A percentile compares a stretch with the other conserved stretches of the same genome.
Evolutionary conservation across 2,888 invertebrate genomes (phyloP).

Genomic region (Metalampra italica): DNA sequence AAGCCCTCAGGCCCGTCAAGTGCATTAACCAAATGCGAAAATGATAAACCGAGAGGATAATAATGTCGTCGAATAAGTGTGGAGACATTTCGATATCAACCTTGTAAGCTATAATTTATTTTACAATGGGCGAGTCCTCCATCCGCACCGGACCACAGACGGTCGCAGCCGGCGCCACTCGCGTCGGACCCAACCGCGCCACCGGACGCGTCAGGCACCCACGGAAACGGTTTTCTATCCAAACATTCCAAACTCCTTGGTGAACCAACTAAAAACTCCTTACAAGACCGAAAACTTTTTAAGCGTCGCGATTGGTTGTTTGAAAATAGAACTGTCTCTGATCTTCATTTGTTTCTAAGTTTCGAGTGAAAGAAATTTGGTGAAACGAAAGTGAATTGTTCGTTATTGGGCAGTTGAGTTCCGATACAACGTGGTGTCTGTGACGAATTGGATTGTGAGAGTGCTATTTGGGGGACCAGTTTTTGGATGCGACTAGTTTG

Average conservation of each 20-base stretch:
- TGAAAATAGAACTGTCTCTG: constrained; percentile 8
- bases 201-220: constrained; percentile 63
- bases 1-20: too few relatives aligned
- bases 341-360: constrained; percentile 11
- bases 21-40: too few relatives aligned
- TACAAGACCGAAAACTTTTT: not conserved
- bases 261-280: constrained; percentile 7
- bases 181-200: constrained; percentile 48
- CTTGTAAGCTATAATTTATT: constrained; percentile 15
- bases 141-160: constrained; percentile 25
- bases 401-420: constrained; percentile 15
- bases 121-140: constrained; percentile 27
- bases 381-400: constrained; percentile 38
- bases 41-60: too few relatives aligned
- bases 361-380: constrained; percentile 20
- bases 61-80: too few relatives aligned
- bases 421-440: constrained; percentile 10
- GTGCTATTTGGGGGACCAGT: constrained; percentile 16
- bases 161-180: constrained; percentile 42
- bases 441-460: constrained; percentile 15
- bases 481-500: constrained; percentile 24
- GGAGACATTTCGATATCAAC: not conserved
- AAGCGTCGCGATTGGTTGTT: not conserved
- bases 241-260: constrained; percentile 27
- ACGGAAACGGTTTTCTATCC: constrained; percentile 62